Evolutionary conservation across 2,888 invertebrate species (phyloP).

Genomic region (Drosophila atripex): DNA sequence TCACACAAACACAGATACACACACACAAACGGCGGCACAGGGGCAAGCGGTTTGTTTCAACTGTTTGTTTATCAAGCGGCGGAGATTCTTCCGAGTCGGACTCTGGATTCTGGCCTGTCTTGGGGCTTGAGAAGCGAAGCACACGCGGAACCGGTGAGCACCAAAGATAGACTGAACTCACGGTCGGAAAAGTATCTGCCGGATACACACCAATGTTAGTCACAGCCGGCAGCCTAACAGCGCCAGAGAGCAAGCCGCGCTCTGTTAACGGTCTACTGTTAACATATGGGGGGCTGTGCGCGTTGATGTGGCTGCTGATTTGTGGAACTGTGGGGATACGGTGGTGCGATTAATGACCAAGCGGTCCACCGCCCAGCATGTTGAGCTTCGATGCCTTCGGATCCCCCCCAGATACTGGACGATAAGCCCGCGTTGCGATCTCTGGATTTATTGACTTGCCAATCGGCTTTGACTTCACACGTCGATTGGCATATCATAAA

Average conservation of each 20-base stretch:
- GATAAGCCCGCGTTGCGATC: constrained; percentile 31
- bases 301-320: constrained; percentile 72
- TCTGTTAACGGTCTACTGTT: constrained; percentile 9
- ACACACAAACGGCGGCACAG: constrained; percentile 30
- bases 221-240: constrained; percentile 29
- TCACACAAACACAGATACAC: constrained; percentile 13
- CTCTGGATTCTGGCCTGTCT: constrained; percentile 5
- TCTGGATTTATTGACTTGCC: constrained; percentile 45
- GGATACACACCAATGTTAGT: constrained; percentile 42
- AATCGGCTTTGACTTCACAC: constrained; percentile 29
- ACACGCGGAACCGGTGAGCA: constrained; percentile 66
- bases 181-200: constrained; percentile 33
- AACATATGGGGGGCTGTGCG: constrained; percentile 45
- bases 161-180: constrained; percentile 67
- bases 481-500: constrained; percentile 42
- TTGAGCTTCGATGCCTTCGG: constrained; percentile 58
- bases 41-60: constrained; percentile 60
- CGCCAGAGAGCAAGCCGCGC: constrained; percentile 10
- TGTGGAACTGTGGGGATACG: constrained; percentile 53
- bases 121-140: constrained; percentile 16
- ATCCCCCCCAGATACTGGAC: constrained; percentile 7
- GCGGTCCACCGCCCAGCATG: constrained; percentile 60
- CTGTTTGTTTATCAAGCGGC: constrained; percentile 70
- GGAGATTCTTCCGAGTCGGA: constrained; percentile 25
- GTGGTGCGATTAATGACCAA: constrained; percentile 66